These are phyloP conservation scores for Ibidorhyncha struthersii DNA, from an alignment of 2,113 vertebrate genomes.

Conservation along the genomic window DNA sequence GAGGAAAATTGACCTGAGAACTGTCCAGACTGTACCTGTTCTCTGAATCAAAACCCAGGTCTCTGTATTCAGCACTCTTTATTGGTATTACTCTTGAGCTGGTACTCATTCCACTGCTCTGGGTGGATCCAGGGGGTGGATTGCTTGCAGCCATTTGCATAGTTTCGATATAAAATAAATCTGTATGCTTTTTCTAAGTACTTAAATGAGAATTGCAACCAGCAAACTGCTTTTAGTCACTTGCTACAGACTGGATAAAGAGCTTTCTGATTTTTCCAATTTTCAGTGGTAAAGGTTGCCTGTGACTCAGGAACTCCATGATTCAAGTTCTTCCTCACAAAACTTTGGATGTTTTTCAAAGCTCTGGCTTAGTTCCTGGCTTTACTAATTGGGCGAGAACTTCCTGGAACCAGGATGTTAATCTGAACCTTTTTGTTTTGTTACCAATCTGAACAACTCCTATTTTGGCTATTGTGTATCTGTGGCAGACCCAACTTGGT, in stretches of 20 bases:
- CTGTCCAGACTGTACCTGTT: background rate
- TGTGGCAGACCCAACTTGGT: background rate
- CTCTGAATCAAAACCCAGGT: background rate
- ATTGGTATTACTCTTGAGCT: background rate
- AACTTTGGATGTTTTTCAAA: constrained; percentile 54
- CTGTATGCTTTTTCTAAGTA: background rate
- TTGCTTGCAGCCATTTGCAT: background rate
- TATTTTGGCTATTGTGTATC: constrained; percentile 25
- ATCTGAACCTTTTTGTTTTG: constrained; percentile 56
- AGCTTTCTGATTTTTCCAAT: constrained; percentile 29
- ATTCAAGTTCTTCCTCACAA: constrained; percentile 50
- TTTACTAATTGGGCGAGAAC: constrained; percentile 63
- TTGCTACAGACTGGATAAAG: background rate
- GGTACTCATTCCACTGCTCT: background rate
- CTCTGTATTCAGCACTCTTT: background rate
- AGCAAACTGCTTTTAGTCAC: background rate
- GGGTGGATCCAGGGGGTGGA: background rate
- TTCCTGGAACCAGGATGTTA: constrained; percentile 58
- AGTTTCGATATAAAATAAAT: background rate
- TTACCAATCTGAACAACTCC: constrained; percentile 39
- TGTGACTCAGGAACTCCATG: constrained; percentile 59
- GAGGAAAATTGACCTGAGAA: background rate
- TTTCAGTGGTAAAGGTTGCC: constrained; percentile 22
- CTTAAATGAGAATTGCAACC: background rate
- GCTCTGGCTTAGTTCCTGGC: constrained; percentile 57